These are phyloP conservation scores for Sebastes schlegelii DNA, from an alignment of 2,113 vertebrate species.

Conservation along the genomic window DNA sequence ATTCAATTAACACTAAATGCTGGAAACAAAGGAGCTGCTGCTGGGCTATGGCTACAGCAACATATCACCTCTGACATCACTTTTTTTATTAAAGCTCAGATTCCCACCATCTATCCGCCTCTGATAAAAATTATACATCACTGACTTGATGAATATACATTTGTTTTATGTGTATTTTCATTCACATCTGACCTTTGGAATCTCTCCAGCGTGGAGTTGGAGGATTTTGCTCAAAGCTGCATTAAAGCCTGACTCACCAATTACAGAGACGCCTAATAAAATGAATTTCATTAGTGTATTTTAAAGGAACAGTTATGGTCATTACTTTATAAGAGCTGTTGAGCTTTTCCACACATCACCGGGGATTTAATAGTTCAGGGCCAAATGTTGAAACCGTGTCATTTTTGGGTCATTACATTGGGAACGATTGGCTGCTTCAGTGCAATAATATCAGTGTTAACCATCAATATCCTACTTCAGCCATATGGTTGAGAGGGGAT, in stretches of 20 bases:
- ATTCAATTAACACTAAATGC: slow-evolving; percentile 44
- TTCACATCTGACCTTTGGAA: background rate
- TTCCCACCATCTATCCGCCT: too few relatives aligned
- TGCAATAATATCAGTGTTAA: background rate
- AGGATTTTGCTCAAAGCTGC: slow-evolving; percentile 9
- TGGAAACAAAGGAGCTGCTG: slow-evolving; percentile 9
- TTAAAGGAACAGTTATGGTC: background rate
- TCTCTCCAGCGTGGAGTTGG: background rate
- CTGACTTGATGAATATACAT: too few relatives aligned
- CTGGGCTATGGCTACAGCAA: background rate
- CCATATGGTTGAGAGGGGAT: background rate
- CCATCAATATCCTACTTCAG: background rate
- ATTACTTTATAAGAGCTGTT: background rate
- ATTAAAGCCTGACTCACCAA: background rate
- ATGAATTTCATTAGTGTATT: background rate
- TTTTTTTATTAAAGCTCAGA: too few relatives aligned
- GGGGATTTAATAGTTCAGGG: background rate
- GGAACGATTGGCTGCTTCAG: background rate
- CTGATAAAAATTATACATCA: too few relatives aligned
- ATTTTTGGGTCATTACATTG: background rate
- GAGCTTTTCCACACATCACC: background rate
- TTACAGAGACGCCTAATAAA: background rate
- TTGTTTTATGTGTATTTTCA: background rate
- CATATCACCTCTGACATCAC: background rate
- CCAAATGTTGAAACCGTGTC: background rate